These are phyloP conservation scores for Scatophagus argus DNA, from an alignment of 2,113 vertebrate genomes.

Conservation along the genomic window DNA sequence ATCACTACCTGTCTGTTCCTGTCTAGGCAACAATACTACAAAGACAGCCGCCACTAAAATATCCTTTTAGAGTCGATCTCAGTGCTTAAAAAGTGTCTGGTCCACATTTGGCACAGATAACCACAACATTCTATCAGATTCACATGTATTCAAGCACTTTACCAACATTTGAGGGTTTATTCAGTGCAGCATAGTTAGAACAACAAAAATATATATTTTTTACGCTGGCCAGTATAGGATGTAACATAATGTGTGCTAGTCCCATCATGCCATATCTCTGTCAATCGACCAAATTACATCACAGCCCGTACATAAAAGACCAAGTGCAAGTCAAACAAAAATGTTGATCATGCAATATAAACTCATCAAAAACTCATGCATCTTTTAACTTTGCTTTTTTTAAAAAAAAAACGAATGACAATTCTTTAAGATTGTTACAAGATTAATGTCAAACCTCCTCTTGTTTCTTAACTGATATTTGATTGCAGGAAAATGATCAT, in stretches of 20 bases:
- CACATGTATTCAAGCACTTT: neutral
- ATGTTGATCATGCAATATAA: neutral
- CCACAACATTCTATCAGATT: neutral
- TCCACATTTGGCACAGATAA: neutral
- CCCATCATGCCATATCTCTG: neutral
- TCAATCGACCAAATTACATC: neutral
- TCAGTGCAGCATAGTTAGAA: neutral
- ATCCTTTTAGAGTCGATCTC: neutral
- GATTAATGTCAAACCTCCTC: neutral
- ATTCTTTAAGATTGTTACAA: neutral
- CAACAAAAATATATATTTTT: neutral
- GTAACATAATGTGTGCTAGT: constrained; percentile 2
- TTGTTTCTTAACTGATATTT: neutral
- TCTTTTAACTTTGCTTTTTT: neutral
- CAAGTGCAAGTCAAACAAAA: neutral
- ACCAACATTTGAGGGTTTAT: neutral
- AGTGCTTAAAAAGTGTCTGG: neutral
- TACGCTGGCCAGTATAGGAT: neutral
- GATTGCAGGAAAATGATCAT: neutral
- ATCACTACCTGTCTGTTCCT: neutral
- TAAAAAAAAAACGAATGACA: too few species aligned
- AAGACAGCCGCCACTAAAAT: neutral
- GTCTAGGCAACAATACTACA: neutral
- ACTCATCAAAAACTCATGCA: neutral
- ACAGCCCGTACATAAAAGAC: neutral